phyloP scores from a whole-genome alignment of 1,140 invertebrate genomes.

The Aphidius gifuensis region DNA sequence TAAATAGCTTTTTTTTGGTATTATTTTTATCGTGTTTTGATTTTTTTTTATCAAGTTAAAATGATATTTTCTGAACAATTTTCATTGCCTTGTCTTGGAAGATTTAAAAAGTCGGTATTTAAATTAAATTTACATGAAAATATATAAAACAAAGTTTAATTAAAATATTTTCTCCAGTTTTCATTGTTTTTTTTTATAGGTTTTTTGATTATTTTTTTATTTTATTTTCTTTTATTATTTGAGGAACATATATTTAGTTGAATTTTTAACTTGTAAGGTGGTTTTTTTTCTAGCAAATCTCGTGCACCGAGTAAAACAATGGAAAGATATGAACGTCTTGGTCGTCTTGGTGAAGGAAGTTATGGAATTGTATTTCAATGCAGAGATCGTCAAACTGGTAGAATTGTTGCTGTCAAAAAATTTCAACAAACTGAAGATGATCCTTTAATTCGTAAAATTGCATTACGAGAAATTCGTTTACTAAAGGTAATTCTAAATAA shows the following conservation, averaged over 20 bases:
- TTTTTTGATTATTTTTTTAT: no score
- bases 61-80: constrained; percentile 53
- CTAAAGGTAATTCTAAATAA: constrained; percentile 73
- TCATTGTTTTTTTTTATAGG: neutral
- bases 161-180: no score
- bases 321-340: constrained; percentile 97
- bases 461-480: constrained; percentile 94
- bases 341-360: constrained; percentile 95
- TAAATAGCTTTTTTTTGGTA: no score
- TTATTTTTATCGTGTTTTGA: constrained; percentile 20
- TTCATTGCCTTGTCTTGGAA: constrained; percentile 48
- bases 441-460: constrained; percentile 96
- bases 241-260: no score
- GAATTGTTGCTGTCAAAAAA: constrained; percentile 97
- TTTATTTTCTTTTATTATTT: no score
- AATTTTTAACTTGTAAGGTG: no score
- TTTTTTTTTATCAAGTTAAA: constrained; percentile 30
- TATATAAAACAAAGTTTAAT: no score
- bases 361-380: constrained; percentile 99
- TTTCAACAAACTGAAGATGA: constrained; percentile 99
- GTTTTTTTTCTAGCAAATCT: constrained; percentile 57
- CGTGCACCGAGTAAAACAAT: constrained; percentile 84
- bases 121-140: no score
- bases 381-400: constrained; percentile 90
- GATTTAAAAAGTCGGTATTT: constrained; percentile 45